Evolutionary conservation across 2,888 invertebrate species (phyloP).

Genomic region (Apodemia mormo): DNA sequence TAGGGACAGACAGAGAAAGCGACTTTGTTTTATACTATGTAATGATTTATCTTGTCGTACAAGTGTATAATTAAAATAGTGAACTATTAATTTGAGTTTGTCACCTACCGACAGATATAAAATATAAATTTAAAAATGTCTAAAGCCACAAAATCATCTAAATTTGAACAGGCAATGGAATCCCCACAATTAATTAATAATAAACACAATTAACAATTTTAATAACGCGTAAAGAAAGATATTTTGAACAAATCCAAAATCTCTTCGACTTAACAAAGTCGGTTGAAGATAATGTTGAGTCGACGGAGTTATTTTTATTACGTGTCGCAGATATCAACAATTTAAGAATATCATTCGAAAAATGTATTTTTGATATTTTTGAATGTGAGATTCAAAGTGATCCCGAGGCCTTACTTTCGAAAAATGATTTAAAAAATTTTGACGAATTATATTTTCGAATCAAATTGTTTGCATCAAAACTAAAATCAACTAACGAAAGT

Average conservation of each 20-base stretch:
- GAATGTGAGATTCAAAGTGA: background rate
- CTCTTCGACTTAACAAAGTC: background rate
- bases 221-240: background rate
- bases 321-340: background rate
- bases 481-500: background rate
- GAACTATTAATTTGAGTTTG: background rate
- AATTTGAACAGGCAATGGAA: background rate
- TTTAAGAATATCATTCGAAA: background rate
- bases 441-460: slow-evolving; percentile 1
- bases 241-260: background rate
- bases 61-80: background rate
- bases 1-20: too few species aligned
- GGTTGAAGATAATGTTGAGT: background rate
- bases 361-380: background rate
- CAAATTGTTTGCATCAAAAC: background rate
- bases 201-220: background rate
- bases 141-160: background rate
- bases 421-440: background rate
- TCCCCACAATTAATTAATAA: background rate
- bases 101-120: background rate
- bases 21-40: too few species aligned
- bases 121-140: background rate
- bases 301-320: background rate
- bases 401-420: background rate
- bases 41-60: background rate